Evolutionary conservation across 2,113 vertebrate genomes (phyloP).

Genomic region (Anser brachyrhynchus): DNA sequence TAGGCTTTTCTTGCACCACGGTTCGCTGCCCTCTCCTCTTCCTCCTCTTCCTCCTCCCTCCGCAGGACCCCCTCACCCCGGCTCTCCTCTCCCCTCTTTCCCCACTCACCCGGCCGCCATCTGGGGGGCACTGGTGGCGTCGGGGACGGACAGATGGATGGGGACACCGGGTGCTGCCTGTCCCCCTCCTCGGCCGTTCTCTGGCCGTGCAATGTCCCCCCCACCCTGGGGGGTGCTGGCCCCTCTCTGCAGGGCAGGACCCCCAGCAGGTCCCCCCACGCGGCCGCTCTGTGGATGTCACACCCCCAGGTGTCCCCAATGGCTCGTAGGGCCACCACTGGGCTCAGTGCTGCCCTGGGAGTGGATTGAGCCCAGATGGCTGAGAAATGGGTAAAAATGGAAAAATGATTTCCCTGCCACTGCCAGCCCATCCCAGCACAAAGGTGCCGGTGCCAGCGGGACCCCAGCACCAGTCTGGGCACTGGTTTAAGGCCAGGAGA

Average conservation of each 20-base stretch:
- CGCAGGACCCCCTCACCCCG: background rate
- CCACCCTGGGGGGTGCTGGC: background rate
- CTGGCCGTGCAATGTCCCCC: background rate
- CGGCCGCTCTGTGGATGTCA: background rate
- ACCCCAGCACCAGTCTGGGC: background rate
- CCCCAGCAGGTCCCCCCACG: background rate
- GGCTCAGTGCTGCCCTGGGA: background rate
- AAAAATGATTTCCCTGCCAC: background rate
- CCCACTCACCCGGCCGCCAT: background rate
- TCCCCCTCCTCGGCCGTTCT: background rate
- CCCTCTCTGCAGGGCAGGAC: background rate
- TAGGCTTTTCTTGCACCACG: constrained; percentile 81
- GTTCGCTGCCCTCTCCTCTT: constrained; percentile 43
- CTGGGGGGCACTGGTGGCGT: background rate
- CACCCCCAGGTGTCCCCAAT: background rate
- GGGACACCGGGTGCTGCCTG: background rate
- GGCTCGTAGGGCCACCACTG: background rate
- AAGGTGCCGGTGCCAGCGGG: background rate
- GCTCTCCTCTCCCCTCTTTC: constrained; percentile 15
- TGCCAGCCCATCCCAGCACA: background rate
- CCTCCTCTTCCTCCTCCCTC: background rate
- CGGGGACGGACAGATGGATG: background rate
- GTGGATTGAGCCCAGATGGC: background rate
- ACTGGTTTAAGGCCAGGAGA: background rate
- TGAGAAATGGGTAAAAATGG: background rate